Percentiles rank a stretch among this genome's conserved stretches.
phyloP scores from a whole-genome alignment of 2,113 vertebrate genomes.

The Pycnonotus jocosus region DNA sequence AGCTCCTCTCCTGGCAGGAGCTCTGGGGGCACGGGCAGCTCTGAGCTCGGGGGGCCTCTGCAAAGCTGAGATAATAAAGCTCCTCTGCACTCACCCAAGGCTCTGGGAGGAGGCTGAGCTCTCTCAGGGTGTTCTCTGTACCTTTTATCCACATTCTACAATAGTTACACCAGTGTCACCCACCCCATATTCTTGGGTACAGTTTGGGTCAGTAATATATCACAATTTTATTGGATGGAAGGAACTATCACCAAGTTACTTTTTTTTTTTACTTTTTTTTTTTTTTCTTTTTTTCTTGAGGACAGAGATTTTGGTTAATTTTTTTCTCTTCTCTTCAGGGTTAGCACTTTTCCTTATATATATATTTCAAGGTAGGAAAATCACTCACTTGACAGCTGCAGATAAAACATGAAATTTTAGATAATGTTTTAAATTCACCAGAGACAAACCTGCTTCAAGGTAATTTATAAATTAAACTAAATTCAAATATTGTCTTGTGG shows the following conservation, averaged over 20 bases:
- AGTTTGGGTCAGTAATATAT: neutral
- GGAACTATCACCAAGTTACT: neutral
- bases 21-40: neutral
- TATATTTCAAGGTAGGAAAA: neutral
- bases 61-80: neutral
- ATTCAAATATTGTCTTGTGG: constrained; percentile 31
- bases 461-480: constrained; percentile 55
- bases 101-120: neutral
- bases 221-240: neutral
- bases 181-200: neutral
- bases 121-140: neutral
- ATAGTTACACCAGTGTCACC: neutral
- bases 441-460: constrained; percentile 32
- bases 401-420: constrained; percentile 33
- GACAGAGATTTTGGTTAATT: neutral
- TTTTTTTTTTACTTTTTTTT: neutral
- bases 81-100: neutral
- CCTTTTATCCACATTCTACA: neutral
- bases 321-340: neutral
- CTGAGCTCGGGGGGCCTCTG: neutral
- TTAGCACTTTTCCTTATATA: neutral
- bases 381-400: constrained; percentile 27
- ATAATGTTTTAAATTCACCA: neutral
- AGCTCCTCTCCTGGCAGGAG: neutral
- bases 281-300: neutral